Percentiles rank a stretch among this genome's conserved stretches.
Conservation (phyloP, 2,888 invertebrate species). For the Caenorhabditis sp. region DNA sequence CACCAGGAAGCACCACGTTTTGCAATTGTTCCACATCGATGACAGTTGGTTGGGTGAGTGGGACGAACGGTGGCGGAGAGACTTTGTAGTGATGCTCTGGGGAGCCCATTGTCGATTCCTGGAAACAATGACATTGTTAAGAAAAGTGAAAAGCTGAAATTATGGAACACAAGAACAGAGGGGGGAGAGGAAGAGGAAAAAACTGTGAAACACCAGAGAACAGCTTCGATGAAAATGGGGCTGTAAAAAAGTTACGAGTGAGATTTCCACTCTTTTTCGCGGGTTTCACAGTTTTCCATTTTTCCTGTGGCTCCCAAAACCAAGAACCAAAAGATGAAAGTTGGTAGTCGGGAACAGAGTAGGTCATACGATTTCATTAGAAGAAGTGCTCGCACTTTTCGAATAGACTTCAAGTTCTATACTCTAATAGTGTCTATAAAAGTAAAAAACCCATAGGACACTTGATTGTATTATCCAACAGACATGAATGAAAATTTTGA, state of each 20-base stretch:
- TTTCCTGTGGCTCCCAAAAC: not conserved
- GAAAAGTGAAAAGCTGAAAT: not conserved
- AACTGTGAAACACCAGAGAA: not conserved
- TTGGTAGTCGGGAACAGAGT: not conserved
- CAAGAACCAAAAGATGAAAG: slow-evolving; percentile 4
- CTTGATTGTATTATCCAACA: not conserved
- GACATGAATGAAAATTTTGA: not conserved
- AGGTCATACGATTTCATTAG: slow-evolving; percentile 49
- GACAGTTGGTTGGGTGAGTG: slow-evolving; percentile 64
- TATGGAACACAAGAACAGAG: not conserved
- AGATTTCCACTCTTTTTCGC: slow-evolving; percentile 5
- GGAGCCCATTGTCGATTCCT: slow-evolving; percentile 60
- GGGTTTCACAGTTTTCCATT: not conserved
- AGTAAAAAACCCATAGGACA: not conserved
- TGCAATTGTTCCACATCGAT: slow-evolving; percentile 61
- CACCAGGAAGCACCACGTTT: slow-evolving; percentile 56
- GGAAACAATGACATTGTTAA: slow-evolving; percentile 17
- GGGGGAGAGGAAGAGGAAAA: not conserved
- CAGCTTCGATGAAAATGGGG: slow-evolving; percentile 2
- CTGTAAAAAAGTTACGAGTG: slow-evolving; percentile 32
- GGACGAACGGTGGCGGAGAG: slow-evolving; percentile 74
- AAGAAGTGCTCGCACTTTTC: slow-evolving; percentile 41
- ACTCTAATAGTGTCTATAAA: not conserved
- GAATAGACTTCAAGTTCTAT: not conserved
- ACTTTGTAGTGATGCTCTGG: slow-evolving; percentile 69